These are phyloP conservation scores for Archips crataeganus DNA, from an alignment of 2,888 invertebrate species.

Conservation along the genomic window DNA sequence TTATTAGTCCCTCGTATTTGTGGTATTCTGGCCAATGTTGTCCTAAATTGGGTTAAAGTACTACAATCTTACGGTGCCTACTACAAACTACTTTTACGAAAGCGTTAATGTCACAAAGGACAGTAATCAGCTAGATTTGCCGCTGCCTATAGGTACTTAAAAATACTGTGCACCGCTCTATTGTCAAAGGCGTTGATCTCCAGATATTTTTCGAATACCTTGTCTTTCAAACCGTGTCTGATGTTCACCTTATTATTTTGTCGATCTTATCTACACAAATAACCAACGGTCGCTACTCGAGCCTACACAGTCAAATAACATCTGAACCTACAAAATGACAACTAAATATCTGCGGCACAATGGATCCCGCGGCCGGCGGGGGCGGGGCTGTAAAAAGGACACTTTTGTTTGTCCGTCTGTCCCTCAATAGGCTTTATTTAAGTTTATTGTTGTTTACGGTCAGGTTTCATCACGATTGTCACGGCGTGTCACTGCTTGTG, in stretches of 20 bases:
- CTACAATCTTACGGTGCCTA: no score
- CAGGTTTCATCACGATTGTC: slow-evolving; percentile 30
- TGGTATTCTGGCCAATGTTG: no score
- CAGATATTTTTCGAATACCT: neutral
- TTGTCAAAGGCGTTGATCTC: neutral
- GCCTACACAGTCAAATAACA: slow-evolving; percentile 19
- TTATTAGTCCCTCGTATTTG: no score
- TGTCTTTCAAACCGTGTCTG: neutral
- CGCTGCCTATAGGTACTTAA: neutral
- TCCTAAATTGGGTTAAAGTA: no score
- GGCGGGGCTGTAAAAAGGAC: slow-evolving; percentile 32
- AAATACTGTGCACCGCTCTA: neutral
- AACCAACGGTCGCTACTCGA: slow-evolving; percentile 2
- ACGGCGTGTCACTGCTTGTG: slow-evolving; percentile 1
- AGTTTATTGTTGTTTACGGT: slow-evolving; percentile 30
- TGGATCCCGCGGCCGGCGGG: slow-evolving; percentile 20
- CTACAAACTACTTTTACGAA: no score
- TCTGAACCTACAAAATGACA: slow-evolving; percentile 13
- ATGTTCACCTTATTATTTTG: neutral
- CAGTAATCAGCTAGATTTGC: no score
- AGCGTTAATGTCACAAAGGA: no score
- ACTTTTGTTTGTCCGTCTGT: slow-evolving; percentile 20
- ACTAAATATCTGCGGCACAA: slow-evolving; percentile 21
- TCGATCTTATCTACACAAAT: slow-evolving; percentile 27
- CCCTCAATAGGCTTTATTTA: slow-evolving; percentile 28